Evolutionary conservation across 2,888 invertebrate genomes (phyloP), one percentile per base, ranked within the genome.

Genomic region (Cephonodes hylas): DNA sequence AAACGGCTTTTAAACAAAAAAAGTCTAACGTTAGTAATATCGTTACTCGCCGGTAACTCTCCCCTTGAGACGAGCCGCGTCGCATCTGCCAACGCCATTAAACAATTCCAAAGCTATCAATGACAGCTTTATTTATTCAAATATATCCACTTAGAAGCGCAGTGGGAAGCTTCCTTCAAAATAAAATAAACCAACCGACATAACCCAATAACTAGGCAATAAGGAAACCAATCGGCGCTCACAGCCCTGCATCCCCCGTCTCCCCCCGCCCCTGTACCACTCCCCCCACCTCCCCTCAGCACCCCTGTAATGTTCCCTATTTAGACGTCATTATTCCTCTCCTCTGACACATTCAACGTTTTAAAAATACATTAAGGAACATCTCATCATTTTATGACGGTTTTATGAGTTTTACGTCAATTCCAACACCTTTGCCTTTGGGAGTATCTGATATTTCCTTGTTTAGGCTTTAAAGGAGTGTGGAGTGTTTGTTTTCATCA

Each of bases 131-230:
- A 22, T 23, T 22, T 13, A 8, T 0, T 6, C 6, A 13, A 53
- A 53, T 15, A 53, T 31, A 53, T 53, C 27, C 18, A 4, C 8
- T 10, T 27, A 18, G 27, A 15, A 6, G 27, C 23, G 48, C 27
- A 15, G 31, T 3, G 1, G 10, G 5, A 59, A 34, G 38, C 23
- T 46, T 10, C 38, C 4, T n/a, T 38, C n/a, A 59, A 15, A 53
- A 59, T 46, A 18, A 31, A 48, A 59, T 48, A 48, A 59, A 31
- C 18, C 20, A 45, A 38, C 46, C 38, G 46, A 38, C 23, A 38
- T 38, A 59, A 48, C 46, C n/a, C 20, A 59, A 59, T 59, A 46
- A 59, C 23, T 20, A 20, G 38, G 59, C 34, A 59, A 59, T 46
- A 59, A 46, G 46, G 59, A 59, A 46, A 59, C 38, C 59, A 48